Conservation (phyloP, 2,888 invertebrate genomes). For the Cheilosia scutellata region DNA sequence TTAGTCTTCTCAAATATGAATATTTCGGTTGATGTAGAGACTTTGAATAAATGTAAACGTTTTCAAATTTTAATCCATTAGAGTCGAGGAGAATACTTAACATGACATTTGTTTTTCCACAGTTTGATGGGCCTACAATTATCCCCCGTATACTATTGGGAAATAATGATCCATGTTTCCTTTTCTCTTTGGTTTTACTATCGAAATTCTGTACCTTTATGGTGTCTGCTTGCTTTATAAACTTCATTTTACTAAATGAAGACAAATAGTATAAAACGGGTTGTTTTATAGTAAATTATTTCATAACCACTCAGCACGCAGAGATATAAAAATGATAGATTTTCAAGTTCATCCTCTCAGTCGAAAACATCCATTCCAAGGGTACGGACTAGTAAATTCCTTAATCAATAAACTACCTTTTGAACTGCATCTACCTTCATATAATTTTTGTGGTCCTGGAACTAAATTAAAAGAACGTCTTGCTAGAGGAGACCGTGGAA, state of each 20-base stretch:
- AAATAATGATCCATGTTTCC: slow-evolving; percentile 77
- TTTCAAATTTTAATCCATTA: too few relatives aligned
- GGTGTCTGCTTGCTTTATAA: not conserved
- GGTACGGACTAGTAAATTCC: slow-evolving; percentile 56
- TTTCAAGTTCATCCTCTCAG: not conserved
- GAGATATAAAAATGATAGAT: not conserved
- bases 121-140: too few relatives aligned
- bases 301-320: not conserved
- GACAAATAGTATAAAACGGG: not conserved
- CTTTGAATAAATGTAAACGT: too few relatives aligned
- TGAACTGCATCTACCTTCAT: slow-evolving; percentile 77
- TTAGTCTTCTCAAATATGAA: slow-evolving; percentile 48
- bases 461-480: slow-evolving; percentile 55
- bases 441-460: slow-evolving; percentile 77
- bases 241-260: not conserved
- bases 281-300: not conserved
- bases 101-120: too few relatives aligned
- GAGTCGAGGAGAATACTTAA: too few relatives aligned
- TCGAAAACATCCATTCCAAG: slow-evolving; percentile 1
- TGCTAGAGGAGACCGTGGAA: slow-evolving; percentile 76
- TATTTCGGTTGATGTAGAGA: too few relatives aligned
- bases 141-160: slow-evolving; percentile 44
- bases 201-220: not conserved
- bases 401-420: slow-evolving; percentile 72
- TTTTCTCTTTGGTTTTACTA: not conserved